These are phyloP conservation scores for Cassiopea xamachana DNA, from an alignment of 30 jellyfish, hydroid and myxozoan genomes.

Conservation along the genomic window DNA sequence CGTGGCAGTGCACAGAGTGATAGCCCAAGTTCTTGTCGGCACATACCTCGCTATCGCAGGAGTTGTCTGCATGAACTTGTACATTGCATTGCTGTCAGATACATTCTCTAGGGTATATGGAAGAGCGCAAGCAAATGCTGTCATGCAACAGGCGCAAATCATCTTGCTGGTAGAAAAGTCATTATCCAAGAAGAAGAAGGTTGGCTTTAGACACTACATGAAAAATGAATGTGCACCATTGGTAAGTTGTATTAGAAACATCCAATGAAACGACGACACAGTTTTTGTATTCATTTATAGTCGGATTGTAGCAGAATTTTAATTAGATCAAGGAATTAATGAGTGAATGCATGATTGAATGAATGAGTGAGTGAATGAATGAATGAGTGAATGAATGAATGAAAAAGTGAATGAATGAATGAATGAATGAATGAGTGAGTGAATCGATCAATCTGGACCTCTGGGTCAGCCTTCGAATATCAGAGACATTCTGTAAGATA, in stretches of 20 bases:
- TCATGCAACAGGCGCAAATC: slow-evolving; percentile 97
- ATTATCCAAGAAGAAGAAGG: slow-evolving; percentile 71
- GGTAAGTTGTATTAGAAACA: slow-evolving; percentile 66
- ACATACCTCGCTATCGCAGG: slow-evolving; percentile 94
- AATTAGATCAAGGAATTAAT: too few species aligned
- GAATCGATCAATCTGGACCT: too few species aligned
- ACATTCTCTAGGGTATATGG: slow-evolving; percentile 97
- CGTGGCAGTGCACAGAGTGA: slow-evolving; percentile 89
- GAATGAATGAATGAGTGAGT: too few species aligned
- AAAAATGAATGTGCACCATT: slow-evolving; percentile 93
- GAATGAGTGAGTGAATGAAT: too few species aligned
- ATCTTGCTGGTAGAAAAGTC: slow-evolving; percentile 82
- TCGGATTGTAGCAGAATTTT: too few species aligned
- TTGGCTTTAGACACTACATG: slow-evolving; percentile 92
- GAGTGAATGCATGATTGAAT: too few species aligned
- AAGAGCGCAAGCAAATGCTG: slow-evolving; percentile 99
- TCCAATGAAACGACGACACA: too few species aligned
- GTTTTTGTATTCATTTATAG: too few species aligned
- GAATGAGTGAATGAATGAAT: too few species aligned
- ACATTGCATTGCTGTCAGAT: slow-evolving; percentile 95
- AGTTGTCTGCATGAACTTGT: slow-evolving; percentile 96
- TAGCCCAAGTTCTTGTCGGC: slow-evolving; percentile 98
- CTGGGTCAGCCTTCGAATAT: too few species aligned
- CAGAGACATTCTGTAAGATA: too few species aligned
- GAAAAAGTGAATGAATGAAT: too few species aligned